A percentile compares a stretch with the other conserved stretches of the same genome.
Evolutionary conservation across 2,797 vertebrate species (phyloP).

Genomic region (Telmatherina bonti): DNA sequence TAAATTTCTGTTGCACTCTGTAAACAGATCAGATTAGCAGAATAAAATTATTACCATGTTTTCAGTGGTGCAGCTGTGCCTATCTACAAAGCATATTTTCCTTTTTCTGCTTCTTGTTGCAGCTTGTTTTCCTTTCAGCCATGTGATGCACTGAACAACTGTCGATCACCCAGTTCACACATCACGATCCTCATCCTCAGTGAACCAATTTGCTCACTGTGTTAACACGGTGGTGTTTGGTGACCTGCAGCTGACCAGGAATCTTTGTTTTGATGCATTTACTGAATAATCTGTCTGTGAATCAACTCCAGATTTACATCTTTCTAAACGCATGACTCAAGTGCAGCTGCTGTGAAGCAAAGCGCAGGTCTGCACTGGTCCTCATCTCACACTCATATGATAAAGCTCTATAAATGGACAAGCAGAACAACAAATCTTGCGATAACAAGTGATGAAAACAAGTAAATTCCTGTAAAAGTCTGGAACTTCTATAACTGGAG

Average conservation of each 20-base stretch:
- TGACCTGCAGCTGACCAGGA: slow-evolving; percentile 1
- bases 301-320: slow-evolving; percentile 3
- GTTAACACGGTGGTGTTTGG: slow-evolving; percentile 2
- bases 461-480: slow-evolving; percentile 30
- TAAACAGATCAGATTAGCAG: neutral
- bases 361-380: slow-evolving; percentile 6
- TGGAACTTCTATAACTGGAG: slow-evolving; percentile 42
- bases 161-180: neutral
- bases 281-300: neutral
- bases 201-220: slow-evolving; percentile 1
- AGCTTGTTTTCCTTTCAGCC: neutral
- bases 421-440: slow-evolving; percentile 48
- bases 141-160: neutral
- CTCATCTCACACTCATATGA: slow-evolving; percentile 31
- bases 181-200: neutral
- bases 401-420: slow-evolving; percentile 58
- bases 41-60: neutral
- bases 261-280: neutral
- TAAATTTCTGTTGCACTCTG: neutral
- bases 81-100: neutral
- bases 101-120: neutral
- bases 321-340: slow-evolving; percentile 1
- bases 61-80: neutral
- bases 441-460: slow-evolving; percentile 52
- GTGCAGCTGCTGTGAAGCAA: slow-evolving; percentile 25